These are phyloP conservation scores for Drosophila nr. medialis DNA, from an alignment of 2,888 invertebrate species.

Conservation along the genomic window DNA sequence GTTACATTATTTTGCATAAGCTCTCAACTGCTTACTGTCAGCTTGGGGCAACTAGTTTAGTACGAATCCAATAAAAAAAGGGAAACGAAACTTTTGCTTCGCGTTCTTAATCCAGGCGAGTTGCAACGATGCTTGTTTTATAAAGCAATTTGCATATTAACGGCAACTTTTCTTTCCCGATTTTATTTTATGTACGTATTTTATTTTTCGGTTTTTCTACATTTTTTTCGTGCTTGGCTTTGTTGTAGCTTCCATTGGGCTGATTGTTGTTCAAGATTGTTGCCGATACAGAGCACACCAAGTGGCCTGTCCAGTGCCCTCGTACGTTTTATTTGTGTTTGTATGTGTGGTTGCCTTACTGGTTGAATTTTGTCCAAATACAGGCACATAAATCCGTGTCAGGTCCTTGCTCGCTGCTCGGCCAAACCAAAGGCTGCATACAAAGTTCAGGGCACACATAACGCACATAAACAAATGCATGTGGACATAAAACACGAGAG, in stretches of 20 bases:
- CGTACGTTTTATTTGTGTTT: conserved; percentile 32
- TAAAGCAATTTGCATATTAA: conserved; percentile 65
- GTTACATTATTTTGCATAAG: conserved; percentile 19
- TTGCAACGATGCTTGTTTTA: conserved; percentile 48
- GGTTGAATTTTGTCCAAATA: conserved; percentile 16
- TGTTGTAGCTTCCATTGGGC: conserved; percentile 8
- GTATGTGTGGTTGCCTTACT: conserved; percentile 14
- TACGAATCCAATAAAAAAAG: conserved; percentile 30
- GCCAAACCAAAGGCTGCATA: conserved; percentile 42
- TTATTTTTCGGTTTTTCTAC: neutral
- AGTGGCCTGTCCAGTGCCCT: conserved; percentile 47
- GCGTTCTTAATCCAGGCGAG: conserved; percentile 17
- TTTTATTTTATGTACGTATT: conserved; percentile 4
- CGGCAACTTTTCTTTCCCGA: conserved; percentile 13
- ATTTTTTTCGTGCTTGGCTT: conserved; percentile 8
- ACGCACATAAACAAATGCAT: conserved; percentile 75
- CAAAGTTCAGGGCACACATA: conserved; percentile 70
- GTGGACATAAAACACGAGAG: conserved; percentile 58
- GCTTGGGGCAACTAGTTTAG: conserved; percentile 36
- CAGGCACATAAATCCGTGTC: conserved; percentile 44
- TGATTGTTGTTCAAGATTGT: conserved; percentile 30
- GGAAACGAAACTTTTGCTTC: conserved; percentile 23
- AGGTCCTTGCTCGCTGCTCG: conserved; percentile 23
- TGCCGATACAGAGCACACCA: conserved; percentile 21
- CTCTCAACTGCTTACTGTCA: neutral